Evolutionary conservation across 2,797 vertebrate species (phyloP).

Genomic region (Onychomys torridus): DNA sequence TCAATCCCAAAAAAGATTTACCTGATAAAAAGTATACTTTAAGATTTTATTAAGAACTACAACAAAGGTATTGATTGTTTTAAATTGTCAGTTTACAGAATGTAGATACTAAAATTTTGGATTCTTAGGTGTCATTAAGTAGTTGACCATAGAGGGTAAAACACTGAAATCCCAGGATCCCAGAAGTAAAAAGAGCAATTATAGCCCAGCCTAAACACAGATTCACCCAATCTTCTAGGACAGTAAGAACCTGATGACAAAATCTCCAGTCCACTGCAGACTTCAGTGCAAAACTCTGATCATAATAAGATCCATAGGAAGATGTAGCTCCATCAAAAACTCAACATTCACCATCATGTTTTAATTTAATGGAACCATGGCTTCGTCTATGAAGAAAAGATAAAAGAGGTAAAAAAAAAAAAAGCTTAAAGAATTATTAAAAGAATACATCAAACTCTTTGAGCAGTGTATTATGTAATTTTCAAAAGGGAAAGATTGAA

Average conservation of each 20-base stretch:
- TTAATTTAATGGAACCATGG: background rate
- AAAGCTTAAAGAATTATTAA: background rate
- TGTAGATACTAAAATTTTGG: background rate
- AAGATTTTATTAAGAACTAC: background rate
- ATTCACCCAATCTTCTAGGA: background rate
- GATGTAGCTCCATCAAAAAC: background rate
- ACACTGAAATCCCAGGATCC: background rate
- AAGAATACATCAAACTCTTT: background rate
- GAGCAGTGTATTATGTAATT: background rate
- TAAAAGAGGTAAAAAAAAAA: background rate
- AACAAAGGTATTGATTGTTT: background rate
- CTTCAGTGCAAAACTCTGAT: background rate
- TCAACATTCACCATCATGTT: background rate
- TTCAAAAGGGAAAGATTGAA: background rate
- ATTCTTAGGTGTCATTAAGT: background rate
- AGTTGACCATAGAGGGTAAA: background rate
- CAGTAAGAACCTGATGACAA: background rate
- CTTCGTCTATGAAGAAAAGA: background rate
- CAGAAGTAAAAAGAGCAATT: background rate
- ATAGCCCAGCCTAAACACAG: background rate
- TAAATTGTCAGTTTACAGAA: background rate
- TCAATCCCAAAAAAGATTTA: background rate
- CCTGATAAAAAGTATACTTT: background rate
- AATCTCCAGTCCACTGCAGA: background rate
- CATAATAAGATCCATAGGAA: background rate